Conservation (phyloP, 2,888 invertebrate species). For the Eledona agricola region DNA sequence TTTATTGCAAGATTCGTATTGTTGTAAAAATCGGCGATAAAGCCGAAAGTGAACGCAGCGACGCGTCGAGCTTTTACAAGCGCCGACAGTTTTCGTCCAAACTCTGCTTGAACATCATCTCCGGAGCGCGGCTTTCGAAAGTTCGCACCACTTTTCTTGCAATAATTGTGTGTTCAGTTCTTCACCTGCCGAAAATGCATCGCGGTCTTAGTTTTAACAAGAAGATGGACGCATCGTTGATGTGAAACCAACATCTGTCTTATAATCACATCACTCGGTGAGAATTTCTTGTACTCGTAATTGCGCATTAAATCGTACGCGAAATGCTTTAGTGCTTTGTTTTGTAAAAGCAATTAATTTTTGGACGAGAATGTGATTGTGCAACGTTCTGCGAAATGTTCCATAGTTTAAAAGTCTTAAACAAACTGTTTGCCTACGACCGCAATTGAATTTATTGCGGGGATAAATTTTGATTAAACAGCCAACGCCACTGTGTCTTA, state of each 20-base stretch:
- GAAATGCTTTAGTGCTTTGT: constrained; percentile 2
- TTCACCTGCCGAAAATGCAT: too few species aligned
- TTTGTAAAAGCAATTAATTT: constrained; percentile 7
- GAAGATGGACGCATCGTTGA: too few species aligned
- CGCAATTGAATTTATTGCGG: constrained; percentile 3
- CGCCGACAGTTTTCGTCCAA: constrained; percentile 33
- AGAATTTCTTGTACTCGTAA: background rate
- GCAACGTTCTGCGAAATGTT: constrained; percentile 12
- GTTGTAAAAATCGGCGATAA: background rate
- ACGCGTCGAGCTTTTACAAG: constrained; percentile 26
- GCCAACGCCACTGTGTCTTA: constrained; percentile 7
- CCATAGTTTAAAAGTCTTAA: background rate
- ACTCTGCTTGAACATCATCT: constrained; percentile 32
- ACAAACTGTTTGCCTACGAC: constrained; percentile 14
- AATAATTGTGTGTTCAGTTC: too few species aligned
- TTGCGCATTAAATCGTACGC: background rate
- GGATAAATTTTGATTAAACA: constrained; percentile 4
- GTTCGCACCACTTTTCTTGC: background rate
- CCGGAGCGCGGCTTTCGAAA: constrained; percentile 8
- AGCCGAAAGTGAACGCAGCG: background rate
- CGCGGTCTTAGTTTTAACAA: too few species aligned
- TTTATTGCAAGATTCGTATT: too few species aligned
- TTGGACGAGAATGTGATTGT: constrained; percentile 5
- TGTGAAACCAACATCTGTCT: too few species aligned
- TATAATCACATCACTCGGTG: too few species aligned